These are phyloP conservation scores for Aix galericulata DNA, from an alignment of 2,113 vertebrate species.

Conservation along the genomic window DNA sequence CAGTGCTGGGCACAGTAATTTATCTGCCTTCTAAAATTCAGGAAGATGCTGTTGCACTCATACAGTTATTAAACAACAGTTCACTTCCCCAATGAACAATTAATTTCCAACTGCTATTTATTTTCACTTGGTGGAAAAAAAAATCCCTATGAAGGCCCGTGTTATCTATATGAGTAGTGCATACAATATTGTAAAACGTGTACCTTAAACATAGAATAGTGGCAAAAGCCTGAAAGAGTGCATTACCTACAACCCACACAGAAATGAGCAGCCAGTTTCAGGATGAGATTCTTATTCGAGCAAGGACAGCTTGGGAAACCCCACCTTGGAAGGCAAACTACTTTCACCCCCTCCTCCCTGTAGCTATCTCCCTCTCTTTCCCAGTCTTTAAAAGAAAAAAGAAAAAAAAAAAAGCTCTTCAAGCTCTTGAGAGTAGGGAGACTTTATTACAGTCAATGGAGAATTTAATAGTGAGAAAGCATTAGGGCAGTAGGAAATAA, in stretches of 20 bases:
- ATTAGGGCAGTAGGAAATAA: conserved; percentile 74
- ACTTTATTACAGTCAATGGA: conserved; percentile 65
- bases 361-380: not conserved
- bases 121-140: conserved; percentile 9
- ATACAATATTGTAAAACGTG: not conserved
- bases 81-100: conserved; percentile 36
- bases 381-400: not conserved
- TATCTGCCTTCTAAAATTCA: conserved; percentile 53
- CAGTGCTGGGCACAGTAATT: conserved; percentile 8
- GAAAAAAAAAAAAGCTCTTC: not conserved
- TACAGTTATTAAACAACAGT: conserved; percentile 48
- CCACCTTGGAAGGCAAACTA: conserved; percentile 35
- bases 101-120: conserved; percentile 40
- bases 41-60: not conserved
- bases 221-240: conserved; percentile 8
- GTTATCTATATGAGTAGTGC: not conserved
- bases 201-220: not conserved
- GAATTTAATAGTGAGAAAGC: conserved; percentile 70
- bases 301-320: conserved; percentile 37
- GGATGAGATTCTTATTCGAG: conserved; percentile 21
- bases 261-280: conserved; percentile 61
- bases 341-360: not conserved
- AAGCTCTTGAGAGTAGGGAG: conserved; percentile 64
- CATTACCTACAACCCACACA: conserved; percentile 5
- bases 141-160: not conserved